Conservation (phyloP, 1,140 invertebrate species). For the Diuraphis noxia region DNA sequence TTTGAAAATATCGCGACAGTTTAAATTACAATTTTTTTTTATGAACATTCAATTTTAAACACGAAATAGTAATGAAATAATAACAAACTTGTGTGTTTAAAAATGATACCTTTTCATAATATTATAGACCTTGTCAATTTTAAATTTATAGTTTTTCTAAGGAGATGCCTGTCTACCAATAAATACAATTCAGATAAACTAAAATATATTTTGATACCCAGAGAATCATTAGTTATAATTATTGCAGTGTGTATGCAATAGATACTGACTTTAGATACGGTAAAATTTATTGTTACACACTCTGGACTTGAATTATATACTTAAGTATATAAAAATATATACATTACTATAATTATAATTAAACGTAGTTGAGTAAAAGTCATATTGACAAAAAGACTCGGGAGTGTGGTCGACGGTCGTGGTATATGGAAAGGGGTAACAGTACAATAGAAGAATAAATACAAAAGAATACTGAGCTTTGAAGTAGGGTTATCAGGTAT, state of each 20-base stretch:
- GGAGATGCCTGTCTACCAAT: background rate
- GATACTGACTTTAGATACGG: background rate
- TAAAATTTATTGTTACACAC: background rate
- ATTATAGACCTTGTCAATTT: background rate
- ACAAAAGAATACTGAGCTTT: background rate
- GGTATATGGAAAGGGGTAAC: background rate
- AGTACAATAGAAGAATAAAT: background rate
- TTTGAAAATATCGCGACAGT: no score
- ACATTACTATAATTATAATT: slow-evolving; percentile 4
- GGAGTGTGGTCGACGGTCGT: background rate
- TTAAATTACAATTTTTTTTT: no score
- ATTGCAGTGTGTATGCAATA: background rate
- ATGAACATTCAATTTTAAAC: no score
- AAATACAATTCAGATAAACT: background rate
- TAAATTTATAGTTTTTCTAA: background rate
- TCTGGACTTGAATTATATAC: background rate
- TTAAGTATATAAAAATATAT: background rate
- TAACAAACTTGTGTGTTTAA: background rate
- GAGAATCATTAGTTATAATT: background rate
- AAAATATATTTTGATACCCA: background rate
- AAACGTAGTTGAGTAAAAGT: background rate
- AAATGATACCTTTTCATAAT: background rate
- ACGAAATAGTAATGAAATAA: no score
- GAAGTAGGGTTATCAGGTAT: slow-evolving; percentile 1
- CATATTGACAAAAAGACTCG: background rate